Percentiles rank a stretch among this genome's conserved stretches.
Conservation (phyloP, 1,140 invertebrate genomes). For the Argopecten irradians region DNA sequence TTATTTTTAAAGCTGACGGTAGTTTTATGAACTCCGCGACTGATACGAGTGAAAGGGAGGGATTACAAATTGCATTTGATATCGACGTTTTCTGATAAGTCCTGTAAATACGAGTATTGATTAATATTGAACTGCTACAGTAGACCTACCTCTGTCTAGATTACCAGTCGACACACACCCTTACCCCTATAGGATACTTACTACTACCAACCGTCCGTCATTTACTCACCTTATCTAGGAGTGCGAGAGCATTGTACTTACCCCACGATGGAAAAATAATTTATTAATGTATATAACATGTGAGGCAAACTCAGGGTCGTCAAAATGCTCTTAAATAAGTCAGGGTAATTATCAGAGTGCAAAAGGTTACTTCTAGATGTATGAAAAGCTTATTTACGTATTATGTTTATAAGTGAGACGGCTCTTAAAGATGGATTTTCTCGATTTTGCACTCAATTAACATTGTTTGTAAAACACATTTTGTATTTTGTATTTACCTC, state of each 20-base stretch:
- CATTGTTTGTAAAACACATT: too few relatives aligned
- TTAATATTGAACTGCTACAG: background rate
- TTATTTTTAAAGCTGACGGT: background rate
- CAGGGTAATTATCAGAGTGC: too few relatives aligned
- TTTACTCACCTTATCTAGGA: background rate
- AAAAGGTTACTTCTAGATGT: too few relatives aligned
- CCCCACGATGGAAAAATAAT: background rate
- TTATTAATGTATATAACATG: background rate
- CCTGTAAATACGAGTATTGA: background rate
- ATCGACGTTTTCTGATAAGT: background rate
- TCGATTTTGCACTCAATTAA: too few relatives aligned
- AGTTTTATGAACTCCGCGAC: background rate
- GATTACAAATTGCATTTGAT: background rate
- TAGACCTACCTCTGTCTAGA: background rate
- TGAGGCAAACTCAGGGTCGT: background rate
- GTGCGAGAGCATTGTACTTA: background rate
- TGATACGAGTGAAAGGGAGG: background rate
- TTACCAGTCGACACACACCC: background rate
- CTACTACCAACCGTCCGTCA: background rate
- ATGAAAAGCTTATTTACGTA: too few relatives aligned
- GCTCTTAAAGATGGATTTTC: too few relatives aligned
- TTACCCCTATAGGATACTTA: too few relatives aligned
- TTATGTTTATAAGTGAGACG: too few relatives aligned
- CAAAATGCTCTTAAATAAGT: background rate
- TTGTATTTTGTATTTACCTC: too few relatives aligned